Base-by-base conservation (phyloP, 1,140 invertebrate genomes). In the Pseudomyrmex sp. region DNA sequence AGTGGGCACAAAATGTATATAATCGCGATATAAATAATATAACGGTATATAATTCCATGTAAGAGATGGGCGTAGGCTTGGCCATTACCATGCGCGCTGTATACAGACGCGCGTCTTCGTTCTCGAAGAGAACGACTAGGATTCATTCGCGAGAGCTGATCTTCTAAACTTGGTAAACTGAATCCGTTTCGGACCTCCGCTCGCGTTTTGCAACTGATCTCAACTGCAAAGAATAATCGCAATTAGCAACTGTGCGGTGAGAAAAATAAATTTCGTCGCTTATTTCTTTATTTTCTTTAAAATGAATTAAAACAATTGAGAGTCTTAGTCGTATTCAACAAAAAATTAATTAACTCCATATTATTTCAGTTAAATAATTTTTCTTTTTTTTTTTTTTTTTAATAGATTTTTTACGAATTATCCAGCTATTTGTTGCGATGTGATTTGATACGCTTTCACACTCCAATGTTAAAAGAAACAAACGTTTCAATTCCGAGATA, bases 21-120 rank as follows among this genome's bases (percentile, higher is more conserved):
- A 90, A 88, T 72, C 63, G 46, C 59, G 82, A 82, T 74, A 89
- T 91, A 91, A 91, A 92, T 91, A 91, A 92, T 85, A 85, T 92
- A 93, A 93, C 92, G 91, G 92, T 93, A 92, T 84, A 77, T 88
- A 89, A 91, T 80, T 82, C 87, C 62, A 79, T 82, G 63, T 80
- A 58, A 85, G 83, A 87, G 85, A 91, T 89, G 88, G 89, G 90
- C 88, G 92, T 91, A 88, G 83, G 86, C 87, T 88, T 69, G 66
- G 68, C 70, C 56, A 80, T 86, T 56, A 73, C 85, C 56, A 59
- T 63, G 62, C 70, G 65, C 44, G 35, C 35, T 35, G 7, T 23
- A 3, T 50, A 66, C 46, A 66, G 74, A 75, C 65, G 75, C 44
- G 62, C 44, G 62, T 87, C 74, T 84, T 56, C 69, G n/a, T n/a